Conservation (phyloP, 2,888 invertebrate genomes). For the Sipha maydis region DNA sequence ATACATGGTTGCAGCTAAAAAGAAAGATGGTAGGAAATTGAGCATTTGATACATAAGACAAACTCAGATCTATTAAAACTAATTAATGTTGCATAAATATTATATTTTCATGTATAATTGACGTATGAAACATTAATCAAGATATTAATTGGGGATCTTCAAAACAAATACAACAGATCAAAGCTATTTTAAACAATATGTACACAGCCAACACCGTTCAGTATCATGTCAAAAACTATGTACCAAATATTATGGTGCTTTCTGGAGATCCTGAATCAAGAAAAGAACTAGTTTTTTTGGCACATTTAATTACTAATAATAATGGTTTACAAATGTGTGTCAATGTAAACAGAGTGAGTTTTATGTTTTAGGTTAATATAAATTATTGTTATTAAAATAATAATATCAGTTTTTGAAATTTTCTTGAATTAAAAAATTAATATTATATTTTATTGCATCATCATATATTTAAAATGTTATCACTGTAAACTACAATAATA, state of each 20-base stretch:
- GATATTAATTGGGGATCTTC: constrained; percentile 99
- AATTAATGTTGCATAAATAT: not conserved
- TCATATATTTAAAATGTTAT: too few relatives aligned
- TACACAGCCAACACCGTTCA: constrained; percentile 88
- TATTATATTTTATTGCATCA: too few relatives aligned
- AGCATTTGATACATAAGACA: not conserved
- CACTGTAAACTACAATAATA: too few relatives aligned
- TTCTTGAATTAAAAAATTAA: too few relatives aligned
- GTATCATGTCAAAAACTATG: constrained; percentile 97
- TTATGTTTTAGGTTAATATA: too few relatives aligned
- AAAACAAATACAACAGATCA: constrained; percentile 96
- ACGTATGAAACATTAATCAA: constrained; percentile 66
- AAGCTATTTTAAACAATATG: constrained; percentile 87
- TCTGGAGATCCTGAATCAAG: constrained; percentile 89
- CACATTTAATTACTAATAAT: constrained; percentile 90
- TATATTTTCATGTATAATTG: not conserved
- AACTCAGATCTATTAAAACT: not conserved
- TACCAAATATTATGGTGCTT: constrained; percentile 84
- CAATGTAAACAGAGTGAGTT: constrained; percentile 82
- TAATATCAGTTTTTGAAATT: not conserved
- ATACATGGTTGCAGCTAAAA: constrained; percentile 21
- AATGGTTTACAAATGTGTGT: constrained; percentile 92
- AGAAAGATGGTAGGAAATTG: constrained; percentile 32
- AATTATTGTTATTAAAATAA: too few relatives aligned
- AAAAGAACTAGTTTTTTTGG: constrained; percentile 90